These are phyloP conservation scores for Pteromalus puparum DNA, from an alignment of 1,140 invertebrate species.

Conservation along the genomic window DNA sequence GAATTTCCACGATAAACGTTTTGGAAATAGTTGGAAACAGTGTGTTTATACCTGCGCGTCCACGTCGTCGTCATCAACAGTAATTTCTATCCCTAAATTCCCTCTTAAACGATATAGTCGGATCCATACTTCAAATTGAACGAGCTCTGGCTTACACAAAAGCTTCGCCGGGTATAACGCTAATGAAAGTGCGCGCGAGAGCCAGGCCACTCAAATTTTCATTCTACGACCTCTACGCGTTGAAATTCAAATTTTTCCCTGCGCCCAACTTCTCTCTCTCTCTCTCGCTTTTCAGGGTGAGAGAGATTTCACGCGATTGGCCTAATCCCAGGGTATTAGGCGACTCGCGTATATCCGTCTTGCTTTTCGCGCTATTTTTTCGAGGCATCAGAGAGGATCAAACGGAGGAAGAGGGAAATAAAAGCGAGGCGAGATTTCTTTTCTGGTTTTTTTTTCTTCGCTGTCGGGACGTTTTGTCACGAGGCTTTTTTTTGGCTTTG, in stretches of 20 bases:
- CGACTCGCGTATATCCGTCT: slow-evolving; percentile 6
- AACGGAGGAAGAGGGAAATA: background rate
- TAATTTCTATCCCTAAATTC: background rate
- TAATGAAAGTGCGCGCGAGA: background rate
- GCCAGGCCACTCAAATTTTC: background rate
- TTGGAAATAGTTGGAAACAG: too few relatives aligned
- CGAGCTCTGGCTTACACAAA: background rate
- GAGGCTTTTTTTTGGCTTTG: background rate
- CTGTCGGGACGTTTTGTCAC: background rate
- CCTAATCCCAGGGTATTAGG: slow-evolving; percentile 25
- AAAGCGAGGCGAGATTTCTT: background rate
- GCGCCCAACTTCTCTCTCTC: background rate
- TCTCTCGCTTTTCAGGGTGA: background rate
- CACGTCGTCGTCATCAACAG: too few relatives aligned
- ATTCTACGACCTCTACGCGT: background rate
- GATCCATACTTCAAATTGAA: slow-evolving; percentile 4
- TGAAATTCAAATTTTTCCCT: slow-evolving; percentile 33
- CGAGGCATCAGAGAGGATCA: background rate
- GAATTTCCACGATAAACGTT: too few relatives aligned
- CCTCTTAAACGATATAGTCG: background rate
- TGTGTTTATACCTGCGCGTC: too few relatives aligned
- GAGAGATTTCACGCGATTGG: slow-evolving; percentile 14
- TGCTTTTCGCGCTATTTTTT: background rate
- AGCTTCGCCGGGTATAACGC: background rate
- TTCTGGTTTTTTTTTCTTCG: background rate